Percentiles rank a stretch among this genome's conserved stretches.
Evolutionary conservation across 2,888 invertebrate genomes (phyloP).

Genomic region (Dysmachus trigonus): DNA sequence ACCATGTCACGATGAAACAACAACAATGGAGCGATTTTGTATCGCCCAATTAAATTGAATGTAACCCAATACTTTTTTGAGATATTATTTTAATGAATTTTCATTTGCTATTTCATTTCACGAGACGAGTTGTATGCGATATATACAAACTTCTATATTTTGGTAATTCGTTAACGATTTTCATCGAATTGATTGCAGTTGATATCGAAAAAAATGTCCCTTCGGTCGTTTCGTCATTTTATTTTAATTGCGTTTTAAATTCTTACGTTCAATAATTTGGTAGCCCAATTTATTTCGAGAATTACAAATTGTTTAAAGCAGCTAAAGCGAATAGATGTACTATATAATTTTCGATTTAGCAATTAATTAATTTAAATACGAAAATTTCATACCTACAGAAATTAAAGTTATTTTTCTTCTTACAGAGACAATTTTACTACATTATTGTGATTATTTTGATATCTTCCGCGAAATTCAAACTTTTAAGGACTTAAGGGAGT

Average conservation of each 20-base stretch:
- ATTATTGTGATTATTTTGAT: constrained; percentile 31
- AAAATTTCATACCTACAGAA: too few relatives aligned
- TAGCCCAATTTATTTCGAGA: background rate
- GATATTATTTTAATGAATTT: background rate
- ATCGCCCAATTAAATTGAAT: background rate
- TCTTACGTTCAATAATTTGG: background rate
- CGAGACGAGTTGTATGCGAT: background rate
- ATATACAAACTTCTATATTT: background rate
- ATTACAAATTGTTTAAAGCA: background rate
- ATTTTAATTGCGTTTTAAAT: background rate
- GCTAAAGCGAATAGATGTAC: background rate
- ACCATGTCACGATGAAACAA: background rate
- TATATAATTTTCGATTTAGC: too few relatives aligned
- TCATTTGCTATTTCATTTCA: background rate
- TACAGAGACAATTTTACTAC: background rate
- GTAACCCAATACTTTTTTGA: background rate
- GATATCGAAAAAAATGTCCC: background rate
- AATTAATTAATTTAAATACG: too few relatives aligned
- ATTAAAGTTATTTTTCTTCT: too few relatives aligned
- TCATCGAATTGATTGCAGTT: background rate
- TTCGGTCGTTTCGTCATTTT: background rate
- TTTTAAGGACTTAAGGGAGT: constrained; percentile 42
- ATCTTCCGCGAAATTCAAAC: constrained; percentile 40
- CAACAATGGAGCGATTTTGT: background rate
- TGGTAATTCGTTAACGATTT: background rate